A percentile compares a stretch with the other conserved stretches of the same genome.
phyloP scores from a whole-genome alignment of 2,113 vertebrate species.

The Callospermophilus lateralis region DNA sequence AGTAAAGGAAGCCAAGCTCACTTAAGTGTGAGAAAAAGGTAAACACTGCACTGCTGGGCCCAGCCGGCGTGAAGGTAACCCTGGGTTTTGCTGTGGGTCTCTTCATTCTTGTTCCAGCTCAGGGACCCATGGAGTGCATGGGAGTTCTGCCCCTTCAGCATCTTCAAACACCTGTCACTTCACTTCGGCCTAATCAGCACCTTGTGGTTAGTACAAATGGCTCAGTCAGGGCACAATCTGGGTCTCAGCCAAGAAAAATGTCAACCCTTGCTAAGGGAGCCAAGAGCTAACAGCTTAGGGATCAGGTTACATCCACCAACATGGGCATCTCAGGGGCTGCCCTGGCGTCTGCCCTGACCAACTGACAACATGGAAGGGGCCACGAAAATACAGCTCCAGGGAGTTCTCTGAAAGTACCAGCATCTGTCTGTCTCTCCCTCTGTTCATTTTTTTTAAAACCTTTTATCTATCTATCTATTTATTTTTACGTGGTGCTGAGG shows the following conservation, averaged over 20 bases:
- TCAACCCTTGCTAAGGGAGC: slow-evolving; percentile 58
- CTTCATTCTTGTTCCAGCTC: neutral
- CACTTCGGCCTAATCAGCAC: slow-evolving; percentile 74
- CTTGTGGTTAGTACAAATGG: slow-evolving; percentile 63
- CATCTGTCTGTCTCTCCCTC: neutral
- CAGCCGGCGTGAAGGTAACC: neutral
- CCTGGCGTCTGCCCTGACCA: neutral
- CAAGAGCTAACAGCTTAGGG: neutral
- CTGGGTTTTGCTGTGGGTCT: neutral
- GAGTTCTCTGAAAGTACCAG: neutral
- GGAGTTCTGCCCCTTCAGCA: slow-evolving; percentile 66
- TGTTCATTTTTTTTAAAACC: neutral
- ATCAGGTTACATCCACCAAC: neutral
- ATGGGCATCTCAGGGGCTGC: neutral
- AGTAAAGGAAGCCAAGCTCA: neutral
- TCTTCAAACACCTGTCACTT: slow-evolving; percentile 80
- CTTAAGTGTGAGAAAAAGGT: neutral
- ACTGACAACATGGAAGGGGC: neutral
- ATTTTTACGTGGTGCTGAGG: too few relatives aligned
- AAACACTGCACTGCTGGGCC: neutral
- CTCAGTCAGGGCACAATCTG: slow-evolving; percentile 58
- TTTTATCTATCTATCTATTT: too few relatives aligned
- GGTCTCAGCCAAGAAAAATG: slow-evolving; percentile 77
- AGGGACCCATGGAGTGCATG: neutral
- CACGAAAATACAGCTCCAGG: neutral